These are phyloP conservation scores for Porites rus DNA, from an alignment of 92 coral and sea anemone species.

Conservation along the genomic window DNA sequence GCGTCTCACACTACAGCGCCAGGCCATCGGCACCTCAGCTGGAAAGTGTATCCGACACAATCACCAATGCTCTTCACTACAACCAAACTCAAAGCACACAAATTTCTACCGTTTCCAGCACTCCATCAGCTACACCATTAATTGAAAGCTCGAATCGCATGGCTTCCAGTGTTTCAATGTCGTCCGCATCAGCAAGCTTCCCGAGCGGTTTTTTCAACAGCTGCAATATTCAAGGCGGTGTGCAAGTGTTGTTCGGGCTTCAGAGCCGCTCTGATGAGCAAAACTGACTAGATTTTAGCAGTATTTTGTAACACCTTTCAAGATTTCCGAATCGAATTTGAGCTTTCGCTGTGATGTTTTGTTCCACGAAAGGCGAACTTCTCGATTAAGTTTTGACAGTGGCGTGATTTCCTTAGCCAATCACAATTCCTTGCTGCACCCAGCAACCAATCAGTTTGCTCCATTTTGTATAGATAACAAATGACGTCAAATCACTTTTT, in stretches of 20 bases:
- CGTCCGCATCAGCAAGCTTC: neutral
- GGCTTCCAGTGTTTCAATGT: conserved; percentile 1
- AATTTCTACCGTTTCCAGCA: neutral
- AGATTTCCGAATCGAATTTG: neutral
- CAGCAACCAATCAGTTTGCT: conserved; percentile 32
- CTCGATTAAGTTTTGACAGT: neutral
- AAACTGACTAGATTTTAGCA: conserved; percentile 5
- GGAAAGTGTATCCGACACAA: too few species aligned
- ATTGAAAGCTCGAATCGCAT: neutral
- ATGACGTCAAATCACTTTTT: too few species aligned
- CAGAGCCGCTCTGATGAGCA: conserved; percentile 7
- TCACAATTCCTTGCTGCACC: conserved; percentile 33
- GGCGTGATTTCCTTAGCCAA: conserved; percentile 37
- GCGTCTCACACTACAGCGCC: too few species aligned
- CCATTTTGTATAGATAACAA: conserved; percentile 17
- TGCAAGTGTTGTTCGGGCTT: neutral
- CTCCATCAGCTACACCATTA: neutral
- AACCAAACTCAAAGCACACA: neutral
- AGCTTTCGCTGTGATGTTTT: too few species aligned
- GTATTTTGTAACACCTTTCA: neutral
- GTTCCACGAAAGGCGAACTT: too few species aligned
- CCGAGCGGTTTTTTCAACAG: neutral
- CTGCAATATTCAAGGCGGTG: neutral
- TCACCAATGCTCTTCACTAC: too few species aligned
- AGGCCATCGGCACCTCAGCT: too few species aligned